Evolutionary conservation across 2,797 vertebrate species (phyloP).

Genomic region (Syncerus caffer): DNA sequence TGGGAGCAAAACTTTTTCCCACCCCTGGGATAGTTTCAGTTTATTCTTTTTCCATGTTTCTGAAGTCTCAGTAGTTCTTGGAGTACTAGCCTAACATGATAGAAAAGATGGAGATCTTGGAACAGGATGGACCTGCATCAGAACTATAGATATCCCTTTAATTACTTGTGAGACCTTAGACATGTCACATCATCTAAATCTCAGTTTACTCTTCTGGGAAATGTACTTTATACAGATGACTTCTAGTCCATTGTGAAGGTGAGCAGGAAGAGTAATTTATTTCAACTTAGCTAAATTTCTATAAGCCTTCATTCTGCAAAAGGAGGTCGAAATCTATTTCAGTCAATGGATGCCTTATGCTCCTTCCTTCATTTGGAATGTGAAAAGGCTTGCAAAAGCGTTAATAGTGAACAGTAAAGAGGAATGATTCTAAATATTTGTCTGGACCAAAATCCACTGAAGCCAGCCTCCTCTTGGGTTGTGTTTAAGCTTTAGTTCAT

Average conservation of each 20-base stretch:
- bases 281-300: not conserved
- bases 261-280: not conserved
- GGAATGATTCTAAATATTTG: not conserved
- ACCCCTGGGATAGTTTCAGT: accelerated
- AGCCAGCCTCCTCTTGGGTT: not conserved
- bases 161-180: not conserved
- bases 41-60: not conserved
- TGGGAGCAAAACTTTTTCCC: not conserved
- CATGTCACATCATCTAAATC: not conserved
- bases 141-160: not conserved
- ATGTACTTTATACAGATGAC: not conserved
- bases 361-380: not conserved
- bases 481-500: not conserved
- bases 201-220: not conserved
- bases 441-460: not conserved
- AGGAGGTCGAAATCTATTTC: not conserved
- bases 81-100: not conserved
- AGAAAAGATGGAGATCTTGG: not conserved
- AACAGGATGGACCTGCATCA: accelerated
- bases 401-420: not conserved
- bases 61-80: not conserved
- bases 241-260: not conserved
- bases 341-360: accelerated
- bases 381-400: not conserved
- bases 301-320: not conserved